Conservation (phyloP, 2,888 invertebrate species). For the Tuberolachnus salignus region DNA sequence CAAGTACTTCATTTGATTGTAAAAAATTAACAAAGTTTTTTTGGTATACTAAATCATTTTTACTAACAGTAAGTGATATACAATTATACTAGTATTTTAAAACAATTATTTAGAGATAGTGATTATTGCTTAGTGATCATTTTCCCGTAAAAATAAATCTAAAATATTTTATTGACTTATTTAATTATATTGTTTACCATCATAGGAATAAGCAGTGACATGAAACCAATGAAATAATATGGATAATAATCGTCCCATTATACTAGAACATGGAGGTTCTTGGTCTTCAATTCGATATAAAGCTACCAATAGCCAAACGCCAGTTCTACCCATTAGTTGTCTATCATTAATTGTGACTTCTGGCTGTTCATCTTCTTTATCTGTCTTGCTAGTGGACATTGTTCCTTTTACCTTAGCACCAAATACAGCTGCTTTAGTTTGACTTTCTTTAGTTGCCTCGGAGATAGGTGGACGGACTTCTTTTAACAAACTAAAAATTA, state of each 20-base stretch:
- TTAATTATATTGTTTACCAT: slow-evolving; percentile 68
- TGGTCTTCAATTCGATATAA: slow-evolving; percentile 80
- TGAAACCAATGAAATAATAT: slow-evolving; percentile 99
- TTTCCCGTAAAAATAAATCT: background rate
- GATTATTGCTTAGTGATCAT: no score
- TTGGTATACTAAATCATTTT: no score
- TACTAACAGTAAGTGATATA: background rate
- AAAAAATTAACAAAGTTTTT: background rate
- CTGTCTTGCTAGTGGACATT: slow-evolving; percentile 50
- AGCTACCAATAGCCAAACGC: slow-evolving; percentile 96
- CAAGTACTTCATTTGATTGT: background rate
- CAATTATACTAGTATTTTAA: background rate
- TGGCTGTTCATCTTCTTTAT: slow-evolving; percentile 56
- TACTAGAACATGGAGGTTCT: slow-evolving; percentile 60
- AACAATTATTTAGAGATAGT: no score
- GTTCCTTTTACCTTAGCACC: slow-evolving; percentile 58
- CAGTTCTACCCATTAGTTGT: slow-evolving; percentile 89
- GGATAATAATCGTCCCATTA: slow-evolving; percentile 81
- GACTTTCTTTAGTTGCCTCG: slow-evolving; percentile 63
- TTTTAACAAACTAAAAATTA: slow-evolving; percentile 73
- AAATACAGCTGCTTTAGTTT: slow-evolving; percentile 63
- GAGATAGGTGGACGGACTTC: slow-evolving; percentile 78
- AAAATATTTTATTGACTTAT: background rate
- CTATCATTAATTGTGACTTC: slow-evolving; percentile 72
- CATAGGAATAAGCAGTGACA: slow-evolving; percentile 94